Evolutionary conservation across 2,113 vertebrate genomes (phyloP).

Genomic region (Syrrhaptes paradoxus): DNA sequence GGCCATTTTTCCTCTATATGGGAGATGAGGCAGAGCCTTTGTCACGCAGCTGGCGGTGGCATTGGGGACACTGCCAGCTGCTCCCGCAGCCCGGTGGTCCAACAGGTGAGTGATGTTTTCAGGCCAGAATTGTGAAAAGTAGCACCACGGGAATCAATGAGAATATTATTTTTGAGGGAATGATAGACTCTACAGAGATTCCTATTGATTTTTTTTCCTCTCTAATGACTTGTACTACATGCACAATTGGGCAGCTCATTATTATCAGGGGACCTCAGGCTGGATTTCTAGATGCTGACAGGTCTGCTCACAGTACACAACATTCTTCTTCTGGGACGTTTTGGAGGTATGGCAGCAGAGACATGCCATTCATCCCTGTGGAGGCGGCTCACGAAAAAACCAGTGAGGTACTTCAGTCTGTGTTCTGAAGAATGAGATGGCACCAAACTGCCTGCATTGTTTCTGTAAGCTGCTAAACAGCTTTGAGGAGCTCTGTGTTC

Average conservation of each 20-base stretch:
- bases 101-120: slow-evolving; percentile 35
- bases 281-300: slow-evolving; percentile 22
- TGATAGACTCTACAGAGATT: slow-evolving; percentile 9
- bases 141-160: slow-evolving; percentile 32
- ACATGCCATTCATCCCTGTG: background rate
- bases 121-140: background rate
- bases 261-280: slow-evolving; percentile 26
- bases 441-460: background rate
- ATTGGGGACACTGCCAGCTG: slow-evolving; percentile 2
- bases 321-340: background rate
- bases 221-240: slow-evolving; percentile 66
- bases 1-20: background rate
- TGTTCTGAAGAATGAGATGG: background rate
- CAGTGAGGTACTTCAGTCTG: background rate
- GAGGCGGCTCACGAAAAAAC: background rate
- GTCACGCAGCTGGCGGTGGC: background rate
- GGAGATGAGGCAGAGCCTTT: background rate
- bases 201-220: slow-evolving; percentile 34
- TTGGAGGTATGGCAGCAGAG: background rate
- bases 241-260: slow-evolving; percentile 43
- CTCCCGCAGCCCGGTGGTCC: slow-evolving; percentile 10
- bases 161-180: slow-evolving; percentile 62
- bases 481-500: background rate
- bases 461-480: background rate
- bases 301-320: background rate